These are phyloP conservation scores for Chaitophorus viminalis DNA, from an alignment of 2,888 invertebrate genomes.

Conservation along the genomic window DNA sequence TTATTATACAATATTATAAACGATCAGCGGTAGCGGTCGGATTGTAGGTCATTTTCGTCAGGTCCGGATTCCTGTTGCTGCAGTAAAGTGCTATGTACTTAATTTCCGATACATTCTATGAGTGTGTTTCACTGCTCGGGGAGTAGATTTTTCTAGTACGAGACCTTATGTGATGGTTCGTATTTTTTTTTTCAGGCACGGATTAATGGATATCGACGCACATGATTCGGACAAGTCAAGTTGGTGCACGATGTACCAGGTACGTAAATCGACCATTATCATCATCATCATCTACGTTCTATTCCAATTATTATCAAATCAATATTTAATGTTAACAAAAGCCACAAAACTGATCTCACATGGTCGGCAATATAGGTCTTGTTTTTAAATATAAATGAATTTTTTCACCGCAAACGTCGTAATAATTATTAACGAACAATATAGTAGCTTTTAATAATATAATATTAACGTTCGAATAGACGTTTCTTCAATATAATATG, in stretches of 20 bases:
- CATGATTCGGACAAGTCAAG: constrained; percentile 23
- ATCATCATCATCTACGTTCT: background rate
- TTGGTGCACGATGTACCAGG: constrained; percentile 52
- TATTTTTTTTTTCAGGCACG: constrained; percentile 34
- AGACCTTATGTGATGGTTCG: constrained; percentile 11
- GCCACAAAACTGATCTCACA: background rate
- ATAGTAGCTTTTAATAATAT: background rate
- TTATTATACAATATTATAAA: background rate
- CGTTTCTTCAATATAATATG: background rate
- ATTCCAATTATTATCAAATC: background rate
- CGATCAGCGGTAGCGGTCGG: background rate
- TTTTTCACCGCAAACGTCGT: background rate
- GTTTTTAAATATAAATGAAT: background rate
- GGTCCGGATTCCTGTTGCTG: constrained; percentile 3
- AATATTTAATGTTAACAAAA: background rate
- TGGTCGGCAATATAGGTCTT: background rate
- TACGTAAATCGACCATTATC: constrained; percentile 30
- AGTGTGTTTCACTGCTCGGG: background rate
- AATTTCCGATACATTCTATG: no score
- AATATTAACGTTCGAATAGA: background rate
- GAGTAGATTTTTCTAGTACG: background rate
- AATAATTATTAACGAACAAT: background rate
- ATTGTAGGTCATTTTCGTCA: constrained; percentile 35
- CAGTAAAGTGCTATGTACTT: background rate
- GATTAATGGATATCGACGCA: constrained; percentile 51